These are phyloP conservation scores for Spilarctia lutea DNA, from an alignment of 2,888 invertebrate genomes.

Conservation along the genomic window DNA sequence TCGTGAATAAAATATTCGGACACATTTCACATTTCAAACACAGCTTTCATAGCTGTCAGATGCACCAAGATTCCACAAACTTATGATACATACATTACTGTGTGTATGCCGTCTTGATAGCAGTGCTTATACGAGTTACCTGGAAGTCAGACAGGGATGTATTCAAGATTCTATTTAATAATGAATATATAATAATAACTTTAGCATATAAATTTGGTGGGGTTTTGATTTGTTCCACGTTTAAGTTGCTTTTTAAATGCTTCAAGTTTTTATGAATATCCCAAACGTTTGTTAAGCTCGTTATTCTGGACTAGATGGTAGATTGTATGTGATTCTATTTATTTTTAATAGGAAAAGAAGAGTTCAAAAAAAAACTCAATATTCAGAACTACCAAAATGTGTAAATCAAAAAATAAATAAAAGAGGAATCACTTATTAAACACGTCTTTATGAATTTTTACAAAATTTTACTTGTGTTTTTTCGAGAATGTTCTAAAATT, in stretches of 20 bases:
- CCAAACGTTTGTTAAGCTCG: background rate
- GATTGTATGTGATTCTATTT: too few relatives aligned
- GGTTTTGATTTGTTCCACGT: background rate
- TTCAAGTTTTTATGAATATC: background rate
- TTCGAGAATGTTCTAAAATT: background rate
- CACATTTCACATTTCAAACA: slow-evolving; percentile 6
- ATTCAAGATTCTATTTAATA: slow-evolving; percentile 4
- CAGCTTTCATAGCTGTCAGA: slow-evolving; percentile 5
- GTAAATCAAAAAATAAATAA: background rate
- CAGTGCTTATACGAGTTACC: slow-evolving; percentile 18
- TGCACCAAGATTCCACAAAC: slow-evolving; percentile 4
- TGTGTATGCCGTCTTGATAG: slow-evolving; percentile 3
- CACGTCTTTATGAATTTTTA: background rate
- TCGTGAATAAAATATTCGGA: background rate
- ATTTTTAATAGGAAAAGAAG: too few relatives aligned
- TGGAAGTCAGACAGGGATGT: slow-evolving; percentile 10
- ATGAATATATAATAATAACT: background rate
- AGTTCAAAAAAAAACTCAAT: background rate
- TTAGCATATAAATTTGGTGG: background rate
- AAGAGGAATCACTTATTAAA: background rate
- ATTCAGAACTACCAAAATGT: background rate
- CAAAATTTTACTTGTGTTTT: background rate
- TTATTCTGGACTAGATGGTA: background rate
- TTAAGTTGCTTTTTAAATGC: background rate
- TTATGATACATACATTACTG: background rate